Conservation (phyloP, 1,140 invertebrate genomes). For the Drosophila sp. region DNA sequence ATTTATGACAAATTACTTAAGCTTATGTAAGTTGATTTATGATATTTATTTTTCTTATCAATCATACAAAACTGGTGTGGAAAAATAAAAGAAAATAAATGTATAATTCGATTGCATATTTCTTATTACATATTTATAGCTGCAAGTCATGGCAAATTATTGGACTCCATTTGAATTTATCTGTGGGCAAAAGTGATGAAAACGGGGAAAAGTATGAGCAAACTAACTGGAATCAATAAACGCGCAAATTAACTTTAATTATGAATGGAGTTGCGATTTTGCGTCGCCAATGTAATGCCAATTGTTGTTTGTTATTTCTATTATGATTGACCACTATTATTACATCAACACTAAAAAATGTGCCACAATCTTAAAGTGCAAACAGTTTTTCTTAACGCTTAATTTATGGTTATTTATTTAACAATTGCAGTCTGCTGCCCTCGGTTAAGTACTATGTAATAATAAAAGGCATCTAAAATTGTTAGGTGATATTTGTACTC, state of each 20-base stretch:
- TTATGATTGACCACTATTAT: conserved; percentile 39
- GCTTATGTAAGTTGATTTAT: neutral
- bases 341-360: conserved; percentile 52
- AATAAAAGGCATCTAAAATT: neutral
- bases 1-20: no score
- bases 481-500: conserved; percentile 9
- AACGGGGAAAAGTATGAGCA: neutral
- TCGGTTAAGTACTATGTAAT: neutral
- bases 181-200: conserved; percentile 20
- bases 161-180: conserved; percentile 23
- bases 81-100: neutral
- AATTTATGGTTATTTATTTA: conserved; percentile 46
- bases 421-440: conserved; percentile 12
- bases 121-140: conserved; percentile 17
- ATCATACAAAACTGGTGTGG: neutral
- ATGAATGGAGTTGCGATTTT: conserved; percentile 51
- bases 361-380: conserved; percentile 25
- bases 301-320: conserved; percentile 36
- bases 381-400: conserved; percentile 29
- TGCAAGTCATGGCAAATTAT: conserved; percentile 36
- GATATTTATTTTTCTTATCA: neutral
- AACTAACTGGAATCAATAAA: conserved; percentile 52
- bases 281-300: conserved; percentile 22
- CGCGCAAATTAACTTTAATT: conserved; percentile 60
- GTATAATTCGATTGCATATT: conserved; percentile 4